Evolutionary conservation across 2,113 vertebrate species (phyloP), one percentile per base, ranked within the genome.

Genomic region (Lophius piscatorius): DNA sequence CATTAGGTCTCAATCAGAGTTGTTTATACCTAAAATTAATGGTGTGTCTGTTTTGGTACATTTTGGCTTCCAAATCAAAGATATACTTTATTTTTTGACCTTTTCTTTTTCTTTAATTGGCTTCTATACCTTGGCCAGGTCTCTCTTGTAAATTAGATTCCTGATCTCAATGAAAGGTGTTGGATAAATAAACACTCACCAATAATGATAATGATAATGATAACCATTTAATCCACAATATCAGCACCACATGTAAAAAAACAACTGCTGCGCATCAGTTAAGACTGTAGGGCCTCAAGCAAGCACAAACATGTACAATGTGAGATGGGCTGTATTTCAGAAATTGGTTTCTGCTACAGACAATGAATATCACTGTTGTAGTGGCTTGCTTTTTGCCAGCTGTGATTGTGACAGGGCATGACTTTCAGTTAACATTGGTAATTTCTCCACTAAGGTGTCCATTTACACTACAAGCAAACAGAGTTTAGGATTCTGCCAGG

Each of bases 401-500:
- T 84, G 74, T 80, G 76, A 78, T 63, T 73, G 61, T 76, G 83
- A 79, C 66, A 86, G 70, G 61, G 58, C 69, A 84, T 85, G 87
- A 55, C 49, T 83, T 85, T 82, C 78, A 87, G 88, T 87, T 87
- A 87, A 61, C 46, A 68, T 52, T 46, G 40, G 60, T 88, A 68
- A 85, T 83, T 72, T 71, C 80, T 77, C 58, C 63, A 69, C 75
- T 80, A 64, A 76, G 63, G 50, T 73, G 78, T 87, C 80, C 69
- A 80, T 86, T 88, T 80, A 63, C 60, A 75, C 52, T 78, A 83
- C 63, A 73, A 76, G 54, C 57, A 71, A 77, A 75, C 72, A 67
- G 63, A 74, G 80, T 74, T 71, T 65, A 72, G 81, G 61, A 71
- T 67, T 80, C 74, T 66, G 73, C 67, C 56, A 60, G 34, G 34